These are phyloP conservation scores for Plectropomus leopardus DNA, from an alignment of 2,113 vertebrate species.

Conservation along the genomic window DNA sequence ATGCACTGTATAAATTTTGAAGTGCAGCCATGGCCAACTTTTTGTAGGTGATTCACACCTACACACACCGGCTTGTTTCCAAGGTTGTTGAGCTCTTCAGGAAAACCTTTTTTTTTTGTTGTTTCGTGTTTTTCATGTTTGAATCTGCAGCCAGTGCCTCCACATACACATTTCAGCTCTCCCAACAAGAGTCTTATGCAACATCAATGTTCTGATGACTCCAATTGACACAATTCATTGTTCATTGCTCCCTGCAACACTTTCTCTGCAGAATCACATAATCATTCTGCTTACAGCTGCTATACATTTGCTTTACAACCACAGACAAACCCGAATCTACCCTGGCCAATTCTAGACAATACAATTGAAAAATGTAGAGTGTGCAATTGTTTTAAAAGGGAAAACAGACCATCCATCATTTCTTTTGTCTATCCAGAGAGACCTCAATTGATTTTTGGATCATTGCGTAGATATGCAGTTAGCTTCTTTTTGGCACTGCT, in stretches of 20 bases:
- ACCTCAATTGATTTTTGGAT: conserved; percentile 75
- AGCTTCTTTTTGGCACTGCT: conserved; percentile 54
- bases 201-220: conserved; percentile 21
- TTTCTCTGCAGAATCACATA: conserved; percentile 40
- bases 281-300: conserved; percentile 47
- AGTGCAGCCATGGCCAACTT: background rate
- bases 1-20: background rate
- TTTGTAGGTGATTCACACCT: background rate
- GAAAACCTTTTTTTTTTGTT: background rate
- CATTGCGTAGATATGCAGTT: conserved; percentile 75
- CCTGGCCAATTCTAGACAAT: conserved; percentile 55
- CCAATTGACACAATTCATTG: conserved; percentile 34
- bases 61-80: background rate
- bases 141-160: conserved; percentile 3
- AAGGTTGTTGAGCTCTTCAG: background rate
- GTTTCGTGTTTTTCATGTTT: background rate
- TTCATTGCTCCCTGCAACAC: conserved; percentile 24
- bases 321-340: conserved; percentile 46
- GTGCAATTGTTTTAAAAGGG: conserved; percentile 63
- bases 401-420: conserved; percentile 75
- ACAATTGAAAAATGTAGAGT: conserved; percentile 70
- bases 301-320: conserved; percentile 60
- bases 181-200: background rate
- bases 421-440: conserved; percentile 73
- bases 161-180: conserved; percentile 13